Evolutionary conservation across 2,113 vertebrate species (phyloP).

Genomic region (Bostrychus sinensis): DNA sequence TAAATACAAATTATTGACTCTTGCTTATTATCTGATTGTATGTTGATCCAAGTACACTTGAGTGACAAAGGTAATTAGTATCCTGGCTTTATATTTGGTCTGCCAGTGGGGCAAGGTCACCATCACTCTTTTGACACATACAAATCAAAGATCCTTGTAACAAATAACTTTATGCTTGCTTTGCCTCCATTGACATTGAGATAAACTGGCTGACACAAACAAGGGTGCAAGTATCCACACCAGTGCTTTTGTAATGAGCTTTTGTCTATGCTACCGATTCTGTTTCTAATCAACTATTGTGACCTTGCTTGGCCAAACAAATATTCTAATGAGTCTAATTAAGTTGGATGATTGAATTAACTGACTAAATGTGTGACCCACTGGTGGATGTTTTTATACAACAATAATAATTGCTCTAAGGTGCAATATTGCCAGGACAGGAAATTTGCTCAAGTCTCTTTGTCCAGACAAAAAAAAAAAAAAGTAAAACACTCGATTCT

Average conservation of each 20-base stretch:
- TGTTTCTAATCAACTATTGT: slow-evolving; percentile 67
- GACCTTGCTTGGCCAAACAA: slow-evolving; percentile 76
- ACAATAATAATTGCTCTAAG: neutral
- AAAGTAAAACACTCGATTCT: no score
- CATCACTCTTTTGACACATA: slow-evolving; percentile 63
- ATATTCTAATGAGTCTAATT: slow-evolving; percentile 71
- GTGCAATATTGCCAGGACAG: neutral
- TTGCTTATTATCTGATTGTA: slow-evolving; percentile 81
- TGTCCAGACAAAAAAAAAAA: neutral
- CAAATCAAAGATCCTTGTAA: slow-evolving; percentile 76
- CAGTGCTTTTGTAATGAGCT: slow-evolving; percentile 70
- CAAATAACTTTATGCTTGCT: slow-evolving; percentile 72
- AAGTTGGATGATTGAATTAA: slow-evolving; percentile 66
- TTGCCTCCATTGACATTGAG: slow-evolving; percentile 74
- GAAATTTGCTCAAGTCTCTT: neutral
- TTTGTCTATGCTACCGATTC: slow-evolving; percentile 64
- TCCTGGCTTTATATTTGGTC: slow-evolving; percentile 62
- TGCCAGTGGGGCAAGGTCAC: slow-evolving; percentile 75
- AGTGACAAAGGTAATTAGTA: slow-evolving; percentile 80
- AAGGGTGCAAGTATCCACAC: slow-evolving; percentile 64
- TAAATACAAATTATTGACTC: slow-evolving; percentile 84
- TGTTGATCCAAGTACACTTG: slow-evolving; percentile 79
- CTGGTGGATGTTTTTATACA: slow-evolving; percentile 15
- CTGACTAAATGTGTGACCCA: slow-evolving; percentile 66
- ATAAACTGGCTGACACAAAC: slow-evolving; percentile 72